phyloP scores from a whole-genome alignment of 1,140 invertebrate genomes.

The Lutraria rhynchaena region DNA sequence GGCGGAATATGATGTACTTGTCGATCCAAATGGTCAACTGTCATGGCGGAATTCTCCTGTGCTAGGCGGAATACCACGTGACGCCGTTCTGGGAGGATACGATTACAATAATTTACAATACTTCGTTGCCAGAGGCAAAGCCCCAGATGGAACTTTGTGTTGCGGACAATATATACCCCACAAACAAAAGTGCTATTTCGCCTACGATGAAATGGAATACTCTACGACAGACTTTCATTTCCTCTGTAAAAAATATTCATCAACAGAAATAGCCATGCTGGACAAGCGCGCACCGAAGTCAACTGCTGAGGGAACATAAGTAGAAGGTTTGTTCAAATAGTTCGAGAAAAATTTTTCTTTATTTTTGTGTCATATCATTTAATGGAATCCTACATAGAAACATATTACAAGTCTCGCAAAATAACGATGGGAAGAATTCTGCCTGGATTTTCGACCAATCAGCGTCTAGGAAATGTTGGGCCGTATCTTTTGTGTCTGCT shows the following conservation, averaged over 20 bases:
- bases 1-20: slow-evolving; percentile 34
- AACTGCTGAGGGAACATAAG: too few species aligned
- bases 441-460: too few species aligned
- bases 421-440: too few species aligned
- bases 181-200: slow-evolving; percentile 41
- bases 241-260: slow-evolving; percentile 1
- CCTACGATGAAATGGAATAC: slow-evolving; percentile 25
- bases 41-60: slow-evolving; percentile 22
- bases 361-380: too few species aligned
- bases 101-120: slow-evolving; percentile 24
- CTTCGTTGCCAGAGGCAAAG: slow-evolving; percentile 25
- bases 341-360: too few species aligned
- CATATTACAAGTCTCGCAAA: too few species aligned
- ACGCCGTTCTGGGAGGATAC: slow-evolving; percentile 30
- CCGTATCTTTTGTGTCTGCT: too few species aligned
- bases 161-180: slow-evolving; percentile 28
- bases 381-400: too few species aligned
- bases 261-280: neutral
- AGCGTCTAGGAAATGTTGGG: too few species aligned
- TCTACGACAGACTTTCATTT: slow-evolving; percentile 16
- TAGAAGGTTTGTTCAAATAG: too few species aligned
- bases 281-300: too few species aligned
- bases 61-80: slow-evolving; percentile 32
- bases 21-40: neutral
- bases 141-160: slow-evolving; percentile 34